Evolutionary conservation across 2,113 vertebrate species (phyloP), one percentile per base, ranked within the genome.

Genomic region (Chionomys nivalis): DNA sequence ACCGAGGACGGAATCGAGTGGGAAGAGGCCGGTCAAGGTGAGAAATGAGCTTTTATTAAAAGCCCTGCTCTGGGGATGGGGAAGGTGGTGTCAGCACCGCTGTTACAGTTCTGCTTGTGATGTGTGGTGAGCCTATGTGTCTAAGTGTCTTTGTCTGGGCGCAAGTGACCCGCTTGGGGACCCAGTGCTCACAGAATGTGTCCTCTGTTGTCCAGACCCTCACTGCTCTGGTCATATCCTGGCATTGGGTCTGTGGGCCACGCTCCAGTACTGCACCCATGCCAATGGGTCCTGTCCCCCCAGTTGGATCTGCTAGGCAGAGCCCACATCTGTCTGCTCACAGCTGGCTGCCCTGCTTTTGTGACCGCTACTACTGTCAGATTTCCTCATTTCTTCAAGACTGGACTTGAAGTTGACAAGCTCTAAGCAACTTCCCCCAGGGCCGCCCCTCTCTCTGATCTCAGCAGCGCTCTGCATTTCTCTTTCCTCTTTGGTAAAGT

Each of bases 21-120:
- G 61, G 89, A 28, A 77, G 89, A 81, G 8, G 76, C 75, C 77
- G 70, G 47, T 42, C 87, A 77, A 91, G 96, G 82, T 96, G 92
- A 96, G 97, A 63, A 76, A 66, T 1, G 76, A 33, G 14, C 36
- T 42, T 55, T 17, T 33, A 23, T n/a, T 12, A 58, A 58, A 58
- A 58, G 33, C 24, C 58, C 23, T 52, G 79, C 52, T 39, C 23
- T 3, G 36, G 21, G 52, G 24, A 68, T 8, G 12, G 42, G 19
- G 70, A 66, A 66, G 61, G 89, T 73, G 23, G 36, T 1, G 17
- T 73, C 0, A 4, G 55, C 33, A 17, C n/a, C 26, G 7, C 52
- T 87, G 5, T 42, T 55, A 5, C 47, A 33, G 65, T n/a, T 47
- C 44, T 65, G 72, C 28, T 79, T 4, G 0, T 6, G 16, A 8